These are phyloP conservation scores for Blera fallax DNA, from an alignment of 2,888 invertebrate genomes.

Conservation along the genomic window DNA sequence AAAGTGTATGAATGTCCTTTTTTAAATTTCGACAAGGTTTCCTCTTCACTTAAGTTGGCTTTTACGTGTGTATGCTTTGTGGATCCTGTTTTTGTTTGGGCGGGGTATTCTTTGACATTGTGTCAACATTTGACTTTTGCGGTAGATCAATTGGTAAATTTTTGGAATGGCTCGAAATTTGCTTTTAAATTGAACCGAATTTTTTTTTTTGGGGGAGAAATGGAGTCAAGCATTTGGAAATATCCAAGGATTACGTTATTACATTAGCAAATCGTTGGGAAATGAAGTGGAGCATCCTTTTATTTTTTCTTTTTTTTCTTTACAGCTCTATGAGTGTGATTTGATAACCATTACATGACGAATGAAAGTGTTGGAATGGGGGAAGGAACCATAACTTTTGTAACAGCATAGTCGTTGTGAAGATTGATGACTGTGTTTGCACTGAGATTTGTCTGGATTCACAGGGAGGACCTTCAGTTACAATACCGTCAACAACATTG, in stretches of 20 bases:
- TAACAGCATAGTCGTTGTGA: conserved; percentile 37
- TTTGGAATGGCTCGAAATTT: conserved; percentile 26
- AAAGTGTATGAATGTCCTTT: conserved; percentile 36
- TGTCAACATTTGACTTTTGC: conserved; percentile 55
- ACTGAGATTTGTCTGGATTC: conserved; percentile 61
- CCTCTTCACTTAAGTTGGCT: conserved; percentile 10
- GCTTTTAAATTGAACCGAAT: not conserved
- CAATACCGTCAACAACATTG: conserved; percentile 62
- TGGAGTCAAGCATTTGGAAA: not conserved
- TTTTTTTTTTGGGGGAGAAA: not conserved
- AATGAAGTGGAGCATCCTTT: conserved; percentile 24
- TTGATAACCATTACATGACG: conserved; percentile 39
- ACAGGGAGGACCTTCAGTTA: conserved; percentile 25
- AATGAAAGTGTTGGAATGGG: not conserved
- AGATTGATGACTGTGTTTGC: conserved; percentile 69
- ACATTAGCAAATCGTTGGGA: conserved; percentile 17
- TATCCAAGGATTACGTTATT: conserved; percentile 21
- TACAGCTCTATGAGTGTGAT: conserved; percentile 24
- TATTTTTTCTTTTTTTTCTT: no score
- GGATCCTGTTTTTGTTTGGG: conserved; percentile 6
- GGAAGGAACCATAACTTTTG: conserved; percentile 19
- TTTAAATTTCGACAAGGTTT: conserved; percentile 21
- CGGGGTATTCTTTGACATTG: conserved; percentile 26
- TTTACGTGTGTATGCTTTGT: conserved; percentile 13
- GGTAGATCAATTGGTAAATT: conserved; percentile 29